Base-by-base conservation (phyloP, 2,797 vertebrate genomes). In the Coregonus ussuriensis region DNA sequence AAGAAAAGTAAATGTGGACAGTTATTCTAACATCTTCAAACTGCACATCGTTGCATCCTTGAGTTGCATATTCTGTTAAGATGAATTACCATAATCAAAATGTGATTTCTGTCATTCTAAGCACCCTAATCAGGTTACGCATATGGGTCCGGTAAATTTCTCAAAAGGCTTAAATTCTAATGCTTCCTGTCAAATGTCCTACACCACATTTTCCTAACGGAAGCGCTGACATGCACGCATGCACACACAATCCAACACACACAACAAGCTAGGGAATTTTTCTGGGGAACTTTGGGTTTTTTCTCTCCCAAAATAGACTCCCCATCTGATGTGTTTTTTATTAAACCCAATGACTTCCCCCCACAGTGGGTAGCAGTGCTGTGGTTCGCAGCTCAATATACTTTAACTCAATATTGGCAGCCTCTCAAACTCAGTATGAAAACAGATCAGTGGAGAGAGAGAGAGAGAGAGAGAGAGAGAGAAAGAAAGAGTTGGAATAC, bases 361-460 rank as follows among this genome's bases (percentile, higher is more conserved):
- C n/a, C 6, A 59, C 0, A 53, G 11, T 1, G 54, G 54, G 54
- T n/a, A 31, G 62, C 11, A 65, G 47, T n/a, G 54, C 18, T n/a
- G 18, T n/a, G 54, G 1, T 4, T 41, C 35, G n/a, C 29, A 25
- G 6, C 18, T 62, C 54, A 16, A 77, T 56, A 52, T 51, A 53
- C 15, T 18, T 25, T 25, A 66, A 68, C 51, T 33, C 18, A 53
- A 41, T 63, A 81, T 70, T 79, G 77, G 78, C 82, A 80, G 67
- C 51, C 25, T 25, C 41, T 82, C 4, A n/a, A 73, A 77, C 77
- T 85, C 76, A 72, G 84, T 71, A 18, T 74, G 85, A 74, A 79
- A 69, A 35, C 75, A 79, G 59, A 88, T 89, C 79, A 71, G 83
- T 83, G 71, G 1, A 16, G 33, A 59, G 29, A 41, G 15, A 25